phyloP scores from a whole-genome alignment of 2,113 vertebrate genomes.

The Hucho hucho region DNA sequence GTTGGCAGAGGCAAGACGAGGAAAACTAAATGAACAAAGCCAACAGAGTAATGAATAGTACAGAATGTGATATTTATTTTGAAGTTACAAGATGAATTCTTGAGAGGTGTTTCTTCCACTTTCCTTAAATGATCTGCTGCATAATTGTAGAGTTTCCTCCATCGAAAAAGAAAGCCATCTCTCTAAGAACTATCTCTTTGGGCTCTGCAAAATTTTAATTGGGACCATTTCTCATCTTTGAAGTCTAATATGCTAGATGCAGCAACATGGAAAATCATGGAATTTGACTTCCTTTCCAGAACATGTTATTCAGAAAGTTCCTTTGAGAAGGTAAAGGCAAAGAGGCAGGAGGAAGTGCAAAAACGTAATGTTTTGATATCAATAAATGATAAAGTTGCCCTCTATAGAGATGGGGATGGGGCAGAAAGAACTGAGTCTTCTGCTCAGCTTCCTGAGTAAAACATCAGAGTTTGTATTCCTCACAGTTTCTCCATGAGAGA shows the following conservation, averaged over 20 bases:
- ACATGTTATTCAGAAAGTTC: background rate
- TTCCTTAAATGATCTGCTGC: no score
- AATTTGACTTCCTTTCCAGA: background rate
- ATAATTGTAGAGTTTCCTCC: no score
- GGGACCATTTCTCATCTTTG: background rate
- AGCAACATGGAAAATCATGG: background rate
- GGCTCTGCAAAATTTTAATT: background rate
- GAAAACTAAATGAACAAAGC: conserved; percentile 11
- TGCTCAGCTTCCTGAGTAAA: no score
- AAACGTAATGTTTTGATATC: no score
- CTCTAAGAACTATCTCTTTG: background rate
- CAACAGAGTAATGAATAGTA: background rate
- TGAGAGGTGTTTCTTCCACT: no score
- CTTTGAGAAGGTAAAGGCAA: background rate
- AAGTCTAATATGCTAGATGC: background rate
- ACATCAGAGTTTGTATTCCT: no score
- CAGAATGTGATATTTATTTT: background rate
- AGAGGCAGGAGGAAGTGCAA: no score
- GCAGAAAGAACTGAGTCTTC: no score
- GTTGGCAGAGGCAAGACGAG: background rate
- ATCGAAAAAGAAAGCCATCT: background rate
- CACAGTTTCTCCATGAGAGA: no score
- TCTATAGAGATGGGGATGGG: no score
- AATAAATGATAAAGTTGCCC: no score
- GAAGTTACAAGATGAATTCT: background rate